phyloP scores from a whole-genome alignment of 2,113 vertebrate species.

The Cinclus mexicanus region DNA sequence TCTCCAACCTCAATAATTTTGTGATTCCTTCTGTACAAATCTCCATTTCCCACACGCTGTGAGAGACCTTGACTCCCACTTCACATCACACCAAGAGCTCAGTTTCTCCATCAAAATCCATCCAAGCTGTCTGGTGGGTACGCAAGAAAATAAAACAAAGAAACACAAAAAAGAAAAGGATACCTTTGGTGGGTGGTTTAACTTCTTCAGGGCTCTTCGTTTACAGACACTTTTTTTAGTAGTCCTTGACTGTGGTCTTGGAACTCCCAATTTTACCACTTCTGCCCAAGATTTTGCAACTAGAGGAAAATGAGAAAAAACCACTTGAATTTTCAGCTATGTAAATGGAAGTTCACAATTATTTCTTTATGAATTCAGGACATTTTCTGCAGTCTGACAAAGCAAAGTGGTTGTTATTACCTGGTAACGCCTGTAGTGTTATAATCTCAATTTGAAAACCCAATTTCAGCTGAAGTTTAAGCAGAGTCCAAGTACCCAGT shows the following conservation, averaged over 20 bases:
- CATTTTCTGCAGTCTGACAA: not conserved
- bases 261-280: conserved; percentile 82
- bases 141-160: not conserved
- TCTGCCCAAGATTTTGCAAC: conserved; percentile 82
- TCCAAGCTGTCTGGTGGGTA: not conserved
- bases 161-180: not conserved
- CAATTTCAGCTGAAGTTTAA: not conserved
- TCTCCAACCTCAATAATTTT: not conserved
- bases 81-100: not conserved
- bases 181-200: conserved; percentile 64
- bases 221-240: conserved; percentile 33
- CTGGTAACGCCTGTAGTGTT: not conserved
- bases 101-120: not conserved
- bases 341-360: not conserved
- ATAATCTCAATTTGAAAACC: fast-evolving
- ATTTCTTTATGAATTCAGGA: not conserved
- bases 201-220: conserved; percentile 45
- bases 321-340: not conserved
- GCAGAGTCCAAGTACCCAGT: not conserved
- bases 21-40: not conserved
- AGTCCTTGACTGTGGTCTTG: conserved; percentile 64
- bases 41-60: fast-evolving
- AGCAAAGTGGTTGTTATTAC: not conserved
- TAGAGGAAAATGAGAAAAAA: conserved; percentile 28
- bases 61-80: not conserved